phyloP scores from a whole-genome alignment of 1,140 invertebrate species.

The Temnothorax nylanderi region DNA sequence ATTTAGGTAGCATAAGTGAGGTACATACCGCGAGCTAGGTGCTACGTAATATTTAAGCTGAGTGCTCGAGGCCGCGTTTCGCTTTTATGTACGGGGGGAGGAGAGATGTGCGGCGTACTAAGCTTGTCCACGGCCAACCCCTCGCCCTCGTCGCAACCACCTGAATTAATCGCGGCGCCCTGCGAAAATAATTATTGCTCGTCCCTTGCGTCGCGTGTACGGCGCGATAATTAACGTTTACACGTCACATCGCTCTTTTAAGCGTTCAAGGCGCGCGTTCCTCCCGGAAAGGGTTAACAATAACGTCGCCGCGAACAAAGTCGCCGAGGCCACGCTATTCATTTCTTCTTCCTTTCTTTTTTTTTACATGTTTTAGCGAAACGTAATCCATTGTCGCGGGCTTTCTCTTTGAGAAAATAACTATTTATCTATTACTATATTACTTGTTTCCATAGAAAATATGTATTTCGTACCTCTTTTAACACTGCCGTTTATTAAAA shows the following conservation, averaged over 20 bases:
- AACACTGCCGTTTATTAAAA: neutral
- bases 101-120: constrained; percentile 58
- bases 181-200: constrained; percentile 76
- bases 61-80: constrained; percentile 67
- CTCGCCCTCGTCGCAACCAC: constrained; percentile 56
- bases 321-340: neutral
- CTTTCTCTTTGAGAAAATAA: neutral
- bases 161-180: constrained; percentile 71
- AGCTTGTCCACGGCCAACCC: constrained; percentile 66
- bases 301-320: constrained; percentile 23
- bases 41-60: constrained; percentile 72
- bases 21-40: constrained; percentile 38
- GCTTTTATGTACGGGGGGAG: constrained; percentile 39
- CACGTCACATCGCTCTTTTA: constrained; percentile 65
- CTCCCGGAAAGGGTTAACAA: constrained; percentile 43
- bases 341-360: neutral
- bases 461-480: neutral
- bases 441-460: neutral
- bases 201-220: constrained; percentile 69
- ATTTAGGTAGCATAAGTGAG: constrained; percentile 62
- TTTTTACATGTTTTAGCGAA: neutral
- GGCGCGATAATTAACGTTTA: constrained; percentile 73
- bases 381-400: neutral
- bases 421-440: neutral
- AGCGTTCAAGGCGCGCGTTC: constrained; percentile 59